phyloP scores from a whole-genome alignment of 2,888 invertebrate species.

The Caenorhabditis doughertyi region DNA sequence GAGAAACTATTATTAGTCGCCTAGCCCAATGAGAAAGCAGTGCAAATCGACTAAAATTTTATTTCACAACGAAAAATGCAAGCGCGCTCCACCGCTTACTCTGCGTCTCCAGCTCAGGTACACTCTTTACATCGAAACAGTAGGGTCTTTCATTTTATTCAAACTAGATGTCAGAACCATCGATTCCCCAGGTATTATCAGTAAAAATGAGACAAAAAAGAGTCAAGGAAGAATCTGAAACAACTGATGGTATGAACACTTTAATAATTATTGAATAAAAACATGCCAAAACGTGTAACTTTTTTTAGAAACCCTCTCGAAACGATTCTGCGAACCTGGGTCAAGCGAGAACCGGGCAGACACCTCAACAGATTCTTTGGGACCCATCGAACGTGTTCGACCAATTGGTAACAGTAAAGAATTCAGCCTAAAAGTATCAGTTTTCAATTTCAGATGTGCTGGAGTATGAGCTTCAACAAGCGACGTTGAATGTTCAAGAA shows the following conservation, averaged over 20 bases:
- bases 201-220: no score
- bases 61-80: not conserved
- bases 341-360: not conserved
- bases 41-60: conserved; percentile 1
- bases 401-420: not conserved
- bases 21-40: not conserved
- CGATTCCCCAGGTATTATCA: no score
- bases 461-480: conserved; percentile 22
- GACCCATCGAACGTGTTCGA: not conserved
- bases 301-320: not conserved
- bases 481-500: conserved; percentile 39
- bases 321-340: conserved; percentile 11
- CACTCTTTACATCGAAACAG: no score
- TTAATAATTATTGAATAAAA: no score
- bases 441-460: conserved; percentile 19
- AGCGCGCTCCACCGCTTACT: conserved; percentile 23
- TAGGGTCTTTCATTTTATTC: no score
- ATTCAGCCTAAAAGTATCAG: not conserved
- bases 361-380: not conserved
- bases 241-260: no score
- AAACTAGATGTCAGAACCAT: no score
- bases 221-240: not conserved
- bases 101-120: conserved; percentile 1
- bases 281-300: not conserved
- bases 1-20: no score